Evolutionary conservation across 2,113 vertebrate genomes (phyloP).

Genomic region (Ptychochromis oligacanthus): DNA sequence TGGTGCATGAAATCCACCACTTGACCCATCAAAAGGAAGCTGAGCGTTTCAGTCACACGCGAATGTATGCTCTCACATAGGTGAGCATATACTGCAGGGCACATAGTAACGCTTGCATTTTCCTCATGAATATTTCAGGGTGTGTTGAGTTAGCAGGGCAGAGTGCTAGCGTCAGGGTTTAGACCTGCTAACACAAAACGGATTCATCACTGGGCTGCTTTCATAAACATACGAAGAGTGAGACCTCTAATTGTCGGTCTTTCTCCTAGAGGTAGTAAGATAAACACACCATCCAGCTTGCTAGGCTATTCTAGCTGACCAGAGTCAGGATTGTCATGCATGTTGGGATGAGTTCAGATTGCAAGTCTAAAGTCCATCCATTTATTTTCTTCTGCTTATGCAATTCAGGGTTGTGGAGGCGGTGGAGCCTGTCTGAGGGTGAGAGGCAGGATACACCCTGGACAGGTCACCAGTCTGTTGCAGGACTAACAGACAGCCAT

Average conservation of each 20-base stretch:
- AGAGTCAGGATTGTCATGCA: conserved; percentile 9
- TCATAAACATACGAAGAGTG: conserved; percentile 38
- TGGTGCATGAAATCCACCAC: conserved; percentile 38
- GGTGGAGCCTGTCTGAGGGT: neutral
- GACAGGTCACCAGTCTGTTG: neutral
- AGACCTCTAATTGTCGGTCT: conserved; percentile 57
- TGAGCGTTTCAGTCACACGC: neutral
- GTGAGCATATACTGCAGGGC: conserved; percentile 28
- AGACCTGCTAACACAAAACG: conserved; percentile 44
- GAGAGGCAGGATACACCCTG: too few relatives aligned
- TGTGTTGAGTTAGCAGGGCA: conserved; percentile 66
- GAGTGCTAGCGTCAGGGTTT: conserved; percentile 71
- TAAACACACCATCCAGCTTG: conserved; percentile 18
- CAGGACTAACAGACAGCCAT: neutral
- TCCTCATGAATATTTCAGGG: conserved; percentile 75
- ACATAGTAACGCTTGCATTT: conserved; percentile 41
- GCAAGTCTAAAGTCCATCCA: neutral
- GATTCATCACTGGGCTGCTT: conserved; percentile 48
- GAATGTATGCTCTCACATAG: neutral
- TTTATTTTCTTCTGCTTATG: neutral
- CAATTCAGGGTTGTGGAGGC: neutral
- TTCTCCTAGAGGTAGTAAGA: conserved; percentile 3
- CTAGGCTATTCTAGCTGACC: neutral
- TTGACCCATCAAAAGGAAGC: conserved; percentile 44
- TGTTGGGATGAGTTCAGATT: neutral